A percentile compares a stretch with the other conserved stretches of the same genome.
Conservation (phyloP, 2,113 vertebrate species). For the Vidua macroura region DNA sequence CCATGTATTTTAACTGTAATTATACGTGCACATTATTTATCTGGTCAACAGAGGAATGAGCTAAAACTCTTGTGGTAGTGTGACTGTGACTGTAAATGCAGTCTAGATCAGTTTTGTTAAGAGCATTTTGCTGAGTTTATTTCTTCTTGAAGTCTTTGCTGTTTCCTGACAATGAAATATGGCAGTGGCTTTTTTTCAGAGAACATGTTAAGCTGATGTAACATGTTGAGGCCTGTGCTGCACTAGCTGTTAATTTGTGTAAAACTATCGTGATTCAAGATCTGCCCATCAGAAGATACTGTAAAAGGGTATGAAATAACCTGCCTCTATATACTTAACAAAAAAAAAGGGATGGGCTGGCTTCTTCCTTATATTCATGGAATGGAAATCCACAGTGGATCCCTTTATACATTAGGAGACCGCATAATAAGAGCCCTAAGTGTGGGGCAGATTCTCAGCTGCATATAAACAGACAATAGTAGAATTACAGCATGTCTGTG, state of each 20-base stretch:
- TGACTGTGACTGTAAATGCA: background rate
- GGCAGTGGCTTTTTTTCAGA: background rate
- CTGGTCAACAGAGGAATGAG: background rate
- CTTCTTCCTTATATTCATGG: background rate
- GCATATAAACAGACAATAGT: rapidly evolving
- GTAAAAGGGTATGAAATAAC: background rate
- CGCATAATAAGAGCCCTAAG: no score
- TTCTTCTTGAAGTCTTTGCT: background rate
- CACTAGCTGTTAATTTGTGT: background rate
- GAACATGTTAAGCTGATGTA: background rate
- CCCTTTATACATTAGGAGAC: background rate
- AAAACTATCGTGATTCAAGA: background rate
- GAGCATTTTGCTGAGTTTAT: background rate
- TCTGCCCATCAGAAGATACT: background rate
- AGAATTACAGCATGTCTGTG: background rate
- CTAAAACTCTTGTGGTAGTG: background rate
- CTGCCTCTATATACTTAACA: background rate
- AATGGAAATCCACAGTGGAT: background rate
- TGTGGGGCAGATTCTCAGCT: background rate
- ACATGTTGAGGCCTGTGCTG: background rate
- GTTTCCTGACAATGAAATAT: background rate
- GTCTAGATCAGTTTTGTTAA: background rate
- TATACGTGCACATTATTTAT: background rate
- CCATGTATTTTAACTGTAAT: background rate
- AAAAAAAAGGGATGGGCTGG: rapidly evolving